phyloP scores from a whole-genome alignment of 2,888 invertebrate genomes.

The Pemphredon lugubris region DNA sequence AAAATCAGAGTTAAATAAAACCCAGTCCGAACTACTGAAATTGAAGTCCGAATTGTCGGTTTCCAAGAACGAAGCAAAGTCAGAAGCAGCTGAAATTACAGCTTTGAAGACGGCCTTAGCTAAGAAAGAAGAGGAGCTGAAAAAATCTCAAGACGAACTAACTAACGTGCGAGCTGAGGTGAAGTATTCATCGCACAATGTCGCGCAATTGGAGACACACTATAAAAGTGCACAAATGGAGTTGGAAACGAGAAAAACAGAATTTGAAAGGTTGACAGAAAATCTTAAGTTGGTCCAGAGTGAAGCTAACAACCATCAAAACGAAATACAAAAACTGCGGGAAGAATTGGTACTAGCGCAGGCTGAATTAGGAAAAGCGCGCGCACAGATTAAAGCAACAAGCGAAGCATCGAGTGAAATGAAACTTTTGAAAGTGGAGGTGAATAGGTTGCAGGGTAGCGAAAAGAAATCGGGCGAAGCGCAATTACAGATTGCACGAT shows the following conservation, averaged over 20 bases:
- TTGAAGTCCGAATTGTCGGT: constrained; percentile 68
- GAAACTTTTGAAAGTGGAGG: constrained; percentile 57
- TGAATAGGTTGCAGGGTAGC: constrained; percentile 62
- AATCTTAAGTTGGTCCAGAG: constrained; percentile 61
- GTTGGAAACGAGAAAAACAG: constrained; percentile 53
- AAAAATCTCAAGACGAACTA: constrained; percentile 64
- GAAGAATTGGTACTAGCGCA: constrained; percentile 63
- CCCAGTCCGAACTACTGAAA: constrained; percentile 70
- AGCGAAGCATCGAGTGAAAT: constrained; percentile 53
- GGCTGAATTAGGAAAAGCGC: constrained; percentile 65
- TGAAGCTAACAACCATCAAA: constrained; percentile 60
- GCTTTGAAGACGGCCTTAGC: constrained; percentile 56
- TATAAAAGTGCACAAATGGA: constrained; percentile 64
- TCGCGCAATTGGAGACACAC: constrained; percentile 80
- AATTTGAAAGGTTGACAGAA: constrained; percentile 60
- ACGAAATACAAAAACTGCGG: constrained; percentile 60
- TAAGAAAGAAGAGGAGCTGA: constrained; percentile 69
- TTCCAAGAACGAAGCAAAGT: constrained; percentile 67
- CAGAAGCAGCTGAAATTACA: constrained; percentile 68
- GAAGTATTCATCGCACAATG: constrained; percentile 81
- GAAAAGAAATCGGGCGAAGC: constrained; percentile 60
- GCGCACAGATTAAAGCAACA: constrained; percentile 46
- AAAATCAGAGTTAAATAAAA: constrained; percentile 75
- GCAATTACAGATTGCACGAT: constrained; percentile 78
- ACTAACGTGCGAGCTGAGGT: constrained; percentile 76